Evolutionary conservation across 2,797 vertebrate genomes (phyloP), one percentile per base, ranked within the genome.

Genomic region (Xerus rutilus): DNA sequence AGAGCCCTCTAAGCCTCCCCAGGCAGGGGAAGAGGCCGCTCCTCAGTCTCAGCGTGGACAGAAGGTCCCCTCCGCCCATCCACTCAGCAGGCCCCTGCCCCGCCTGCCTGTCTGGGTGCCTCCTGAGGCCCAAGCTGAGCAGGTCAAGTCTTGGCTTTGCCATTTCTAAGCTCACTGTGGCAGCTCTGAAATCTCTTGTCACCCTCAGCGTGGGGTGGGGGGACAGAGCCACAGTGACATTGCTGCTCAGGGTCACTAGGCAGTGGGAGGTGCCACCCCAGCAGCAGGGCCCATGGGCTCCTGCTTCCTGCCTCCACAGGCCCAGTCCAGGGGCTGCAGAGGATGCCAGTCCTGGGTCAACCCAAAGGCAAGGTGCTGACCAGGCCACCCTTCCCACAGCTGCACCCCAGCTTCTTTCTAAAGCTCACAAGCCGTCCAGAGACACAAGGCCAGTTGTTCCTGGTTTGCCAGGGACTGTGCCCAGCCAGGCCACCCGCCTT

Each of bases 351-450:
- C 5, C 8, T 1, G 0, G 35, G 35, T 18, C 32, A 20, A 0
- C 6, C 52, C 20, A 1, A 10, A 20, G 28, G 54, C 15, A 7
- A 17, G 52, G 6, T 17, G 6, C 25, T 1, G 6, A 0, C 2
- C 59, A 1, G 20, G 28, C 13, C 35, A 6, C 64, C 64, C 30
- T 13, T 20, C 73, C n/a, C 3, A 28, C 1, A 1, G 57, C 52
- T 5, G 11, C 2, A 0, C 6, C 23, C 65, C 43, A 20, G 2
- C n/a, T 47, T 81, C 57, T 39, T 4, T 0, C 17, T 2, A 20
- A 18, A 17, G 11, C 25, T 72, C 4, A 0, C 0, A 5, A 18
- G 43, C 7, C 10, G 23, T 17, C 25, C 12, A 0, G 32, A 28
- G 28, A 18, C 3, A 1, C 4, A 0, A 0, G 20, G 9, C 39